Evolutionary conservation across 1,140 invertebrate species (phyloP).

Genomic region (Drosophila rhopaloa): DNA sequence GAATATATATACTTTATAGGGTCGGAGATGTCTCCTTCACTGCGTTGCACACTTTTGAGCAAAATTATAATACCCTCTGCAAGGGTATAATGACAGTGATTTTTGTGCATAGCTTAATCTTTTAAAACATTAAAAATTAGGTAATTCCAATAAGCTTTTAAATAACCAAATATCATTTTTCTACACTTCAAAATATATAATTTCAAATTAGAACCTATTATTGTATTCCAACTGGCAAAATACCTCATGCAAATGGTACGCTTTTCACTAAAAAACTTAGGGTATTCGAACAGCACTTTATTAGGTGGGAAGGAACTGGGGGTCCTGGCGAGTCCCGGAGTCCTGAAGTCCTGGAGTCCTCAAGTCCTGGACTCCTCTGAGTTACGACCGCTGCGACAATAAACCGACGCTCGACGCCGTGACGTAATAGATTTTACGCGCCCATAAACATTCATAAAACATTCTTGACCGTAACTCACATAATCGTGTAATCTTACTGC

Average conservation of each 20-base stretch:
- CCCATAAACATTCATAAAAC: conserved; percentile 81
- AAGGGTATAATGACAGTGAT: no score
- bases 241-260: neutral
- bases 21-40: no score
- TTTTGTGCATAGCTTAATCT: neutral
- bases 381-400: conserved; percentile 68
- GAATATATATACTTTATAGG: no score
- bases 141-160: no score
- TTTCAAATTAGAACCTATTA: no score
- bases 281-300: conserved; percentile 29
- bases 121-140: no score
- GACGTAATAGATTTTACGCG: conserved; percentile 80
- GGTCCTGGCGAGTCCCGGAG: neutral
- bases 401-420: conserved; percentile 38
- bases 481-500: conserved; percentile 74
- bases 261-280: neutral
- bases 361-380: conserved; percentile 19
- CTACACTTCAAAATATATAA: no score
- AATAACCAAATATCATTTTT: no score
- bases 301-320: conserved; percentile 20
- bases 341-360: neutral
- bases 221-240: no score
- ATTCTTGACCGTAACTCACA: conserved; percentile 75
- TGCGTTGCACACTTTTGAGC: no score
- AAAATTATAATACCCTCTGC: no score